Evolutionary conservation across 1,140 invertebrate genomes (phyloP).

Genomic region (fruit fly (Drosophila melanogaster)): Release_6_plus_ISO1_MT NT_033777.3:10776501-10777000

Average conservation of each 20-base stretch:
- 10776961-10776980: conserved; percentile 27
- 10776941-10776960: conserved; percentile 40
- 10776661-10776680: conserved; percentile 32
- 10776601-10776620: conserved; percentile 17
- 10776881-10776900: conserved; percentile 50
- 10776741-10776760: not conserved
- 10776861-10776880: conserved; percentile 65
- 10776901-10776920: conserved; percentile 72
- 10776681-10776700: conserved; percentile 17
- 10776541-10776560: conserved; percentile 28
- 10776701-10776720: conserved; percentile 15
- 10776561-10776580: conserved; percentile 28
- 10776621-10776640: conserved; percentile 32
- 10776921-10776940: conserved; percentile 55
- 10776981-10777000: conserved; percentile 37
- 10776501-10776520: conserved; percentile 22
- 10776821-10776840: conserved; percentile 67
- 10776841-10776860: conserved; percentile 85
- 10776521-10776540: conserved; percentile 30
- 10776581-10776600: conserved; percentile 30
- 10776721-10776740: conserved; percentile 6
- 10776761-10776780: conserved; percentile 3
- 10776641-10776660: conserved; percentile 38
- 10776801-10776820: conserved; percentile 68
- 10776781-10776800: conserved; percentile 19